Evolutionary conservation across 2,888 invertebrate genomes (phyloP).

Genomic region (Chymomyza caudatula): DNA sequence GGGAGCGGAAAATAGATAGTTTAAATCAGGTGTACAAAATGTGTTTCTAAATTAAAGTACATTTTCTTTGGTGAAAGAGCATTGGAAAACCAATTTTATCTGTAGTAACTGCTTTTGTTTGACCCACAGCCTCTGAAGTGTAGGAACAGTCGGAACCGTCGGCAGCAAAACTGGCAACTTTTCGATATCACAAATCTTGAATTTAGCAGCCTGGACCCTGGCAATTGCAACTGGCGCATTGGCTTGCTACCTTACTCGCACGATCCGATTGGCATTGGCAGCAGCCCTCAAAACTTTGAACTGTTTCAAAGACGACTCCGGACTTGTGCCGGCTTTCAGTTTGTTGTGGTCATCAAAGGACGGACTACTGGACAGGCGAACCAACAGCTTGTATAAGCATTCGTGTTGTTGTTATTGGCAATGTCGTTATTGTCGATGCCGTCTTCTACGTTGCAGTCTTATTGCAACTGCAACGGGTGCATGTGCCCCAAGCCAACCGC

Average conservation of each 20-base stretch:
- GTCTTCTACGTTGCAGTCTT: neutral
- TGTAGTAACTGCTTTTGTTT: slow-evolving; percentile 71
- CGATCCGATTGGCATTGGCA: slow-evolving; percentile 64
- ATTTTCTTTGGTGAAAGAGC: slow-evolving; percentile 18
- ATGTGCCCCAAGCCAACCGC: slow-evolving; percentile 26
- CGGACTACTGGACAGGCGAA: slow-evolving; percentile 27
- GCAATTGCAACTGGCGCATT: slow-evolving; percentile 24
- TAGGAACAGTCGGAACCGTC: slow-evolving; percentile 30
- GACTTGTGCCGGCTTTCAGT: slow-evolving; percentile 76
- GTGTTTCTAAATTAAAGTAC: slow-evolving; percentile 20
- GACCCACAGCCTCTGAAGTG: slow-evolving; percentile 38
- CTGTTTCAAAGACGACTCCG: slow-evolving; percentile 71
- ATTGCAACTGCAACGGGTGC: slow-evolving; percentile 36
- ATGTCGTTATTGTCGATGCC: slow-evolving; percentile 24
- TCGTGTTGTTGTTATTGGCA: slow-evolving; percentile 44
- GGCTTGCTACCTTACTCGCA: slow-evolving; percentile 32
- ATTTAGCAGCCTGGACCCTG: slow-evolving; percentile 16
- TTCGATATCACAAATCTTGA: slow-evolving; percentile 36
- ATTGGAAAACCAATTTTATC: slow-evolving; percentile 65
- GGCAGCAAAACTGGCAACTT: slow-evolving; percentile 30
- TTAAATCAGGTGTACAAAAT: slow-evolving; percentile 8
- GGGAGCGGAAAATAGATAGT: too few relatives aligned
- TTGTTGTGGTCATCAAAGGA: slow-evolving; percentile 64
- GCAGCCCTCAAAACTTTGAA: slow-evolving; percentile 73
- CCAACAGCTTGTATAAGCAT: slow-evolving; percentile 40